phyloP scores from a whole-genome alignment of 1,140 invertebrate genomes.

The Saccostrea echinata region DNA sequence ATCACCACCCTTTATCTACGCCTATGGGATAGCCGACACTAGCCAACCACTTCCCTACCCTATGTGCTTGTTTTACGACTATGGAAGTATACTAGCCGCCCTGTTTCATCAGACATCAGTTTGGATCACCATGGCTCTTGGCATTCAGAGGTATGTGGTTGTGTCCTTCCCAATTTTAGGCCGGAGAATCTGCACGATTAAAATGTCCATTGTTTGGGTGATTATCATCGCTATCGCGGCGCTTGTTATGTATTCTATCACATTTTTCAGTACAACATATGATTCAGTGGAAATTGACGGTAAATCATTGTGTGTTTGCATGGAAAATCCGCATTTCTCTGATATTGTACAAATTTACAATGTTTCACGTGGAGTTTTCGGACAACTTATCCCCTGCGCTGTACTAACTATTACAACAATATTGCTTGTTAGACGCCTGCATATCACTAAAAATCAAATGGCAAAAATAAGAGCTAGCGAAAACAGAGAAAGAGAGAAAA shows the following conservation, averaged over 20 bases:
- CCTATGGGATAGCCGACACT: constrained; percentile 48
- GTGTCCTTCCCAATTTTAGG: constrained; percentile 52
- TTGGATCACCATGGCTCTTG: constrained; percentile 56
- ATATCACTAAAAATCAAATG: constrained; percentile 41
- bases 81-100: constrained; percentile 41
- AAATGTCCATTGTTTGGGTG: constrained; percentile 15
- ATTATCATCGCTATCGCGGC: constrained; percentile 25
- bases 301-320: constrained; percentile 42
- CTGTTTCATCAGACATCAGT: constrained; percentile 53
- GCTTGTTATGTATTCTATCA: constrained; percentile 36
- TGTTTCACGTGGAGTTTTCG: constrained; percentile 34
- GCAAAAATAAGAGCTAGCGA: constrained; percentile 30
- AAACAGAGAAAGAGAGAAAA: constrained; percentile 42
- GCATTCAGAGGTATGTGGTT: constrained; percentile 55
- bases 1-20: constrained; percentile 48
- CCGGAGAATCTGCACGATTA: constrained; percentile 52
- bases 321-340: constrained; percentile 40
- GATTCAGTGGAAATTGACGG: constrained; percentile 26
- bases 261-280: constrained; percentile 45
- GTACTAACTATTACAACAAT: constrained; percentile 45
- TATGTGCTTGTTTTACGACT: constrained; percentile 55
- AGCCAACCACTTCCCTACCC: constrained; percentile 48
- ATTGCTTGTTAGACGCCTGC: constrained; percentile 43
- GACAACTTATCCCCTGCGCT: constrained; percentile 44
- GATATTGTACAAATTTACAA: constrained; percentile 22